Conservation (phyloP, 2,888 invertebrate species). For the Pammene aurita region DNA sequence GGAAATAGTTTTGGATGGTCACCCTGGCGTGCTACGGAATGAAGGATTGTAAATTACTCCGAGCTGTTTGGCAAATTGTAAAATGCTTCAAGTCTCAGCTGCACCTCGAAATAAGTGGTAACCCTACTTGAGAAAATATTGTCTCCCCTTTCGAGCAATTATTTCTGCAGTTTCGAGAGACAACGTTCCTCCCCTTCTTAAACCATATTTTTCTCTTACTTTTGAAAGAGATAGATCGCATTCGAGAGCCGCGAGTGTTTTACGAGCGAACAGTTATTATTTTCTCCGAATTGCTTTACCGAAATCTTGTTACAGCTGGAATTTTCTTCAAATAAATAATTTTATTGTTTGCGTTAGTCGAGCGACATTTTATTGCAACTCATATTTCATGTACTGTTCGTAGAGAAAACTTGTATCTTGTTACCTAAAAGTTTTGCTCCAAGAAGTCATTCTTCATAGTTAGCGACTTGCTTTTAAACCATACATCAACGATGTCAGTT, state of each 20-base stretch:
- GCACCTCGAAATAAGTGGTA: slow-evolving; percentile 36
- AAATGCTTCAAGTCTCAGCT: slow-evolving; percentile 29
- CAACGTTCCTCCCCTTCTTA: slow-evolving; percentile 39
- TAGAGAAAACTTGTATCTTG: slow-evolving; percentile 50
- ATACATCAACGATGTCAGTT: slow-evolving; percentile 3
- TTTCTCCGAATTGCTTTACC: slow-evolving; percentile 27
- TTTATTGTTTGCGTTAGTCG: slow-evolving; percentile 47
- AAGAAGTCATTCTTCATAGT: slow-evolving; percentile 29
- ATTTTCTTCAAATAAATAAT: slow-evolving; percentile 31
- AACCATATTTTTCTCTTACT: slow-evolving; percentile 42
- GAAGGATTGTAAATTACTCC: slow-evolving; percentile 64
- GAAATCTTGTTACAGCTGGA: slow-evolving; percentile 29
- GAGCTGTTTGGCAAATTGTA: slow-evolving; percentile 33
- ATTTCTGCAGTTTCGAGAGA: slow-evolving; percentile 40
- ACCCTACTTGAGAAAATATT: slow-evolving; percentile 41
- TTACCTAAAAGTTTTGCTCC: slow-evolving; percentile 24
- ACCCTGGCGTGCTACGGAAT: slow-evolving; percentile 62
- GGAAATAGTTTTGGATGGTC: slow-evolving; percentile 72
- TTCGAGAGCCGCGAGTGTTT: slow-evolving; percentile 38
- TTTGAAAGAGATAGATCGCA: slow-evolving; percentile 42
- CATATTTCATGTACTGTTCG: slow-evolving; percentile 62
- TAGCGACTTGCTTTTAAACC: slow-evolving; percentile 19
- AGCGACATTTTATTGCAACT: slow-evolving; percentile 58
- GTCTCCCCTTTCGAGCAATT: slow-evolving; percentile 41
- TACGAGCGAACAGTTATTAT: slow-evolving; percentile 35